Conservation (phyloP, 2,888 invertebrate species). For the Cheilosia variabilis region DNA sequence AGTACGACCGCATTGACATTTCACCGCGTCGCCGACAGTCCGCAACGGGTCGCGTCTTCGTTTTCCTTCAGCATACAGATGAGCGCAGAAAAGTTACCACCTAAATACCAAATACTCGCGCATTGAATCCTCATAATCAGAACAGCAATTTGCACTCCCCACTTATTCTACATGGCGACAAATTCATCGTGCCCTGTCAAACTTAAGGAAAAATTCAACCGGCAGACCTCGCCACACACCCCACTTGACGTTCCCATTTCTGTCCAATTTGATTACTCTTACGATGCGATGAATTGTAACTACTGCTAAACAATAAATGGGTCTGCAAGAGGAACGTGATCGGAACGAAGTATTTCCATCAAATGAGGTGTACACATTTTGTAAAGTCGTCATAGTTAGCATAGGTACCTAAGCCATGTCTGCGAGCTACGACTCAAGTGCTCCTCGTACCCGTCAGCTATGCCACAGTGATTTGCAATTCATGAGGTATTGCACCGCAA, state of each 20-base stretch:
- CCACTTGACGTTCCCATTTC: not conserved
- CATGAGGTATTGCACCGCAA: constrained; percentile 40
- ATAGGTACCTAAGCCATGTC: too few species aligned
- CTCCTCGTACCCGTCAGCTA: not conserved
- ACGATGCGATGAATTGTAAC: constrained; percentile 54
- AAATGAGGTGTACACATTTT: constrained; percentile 17
- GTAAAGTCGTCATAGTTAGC: not conserved
- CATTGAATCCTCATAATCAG: not conserved
- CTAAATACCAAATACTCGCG: too few species aligned
- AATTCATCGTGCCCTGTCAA: not conserved
- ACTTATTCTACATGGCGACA: not conserved
- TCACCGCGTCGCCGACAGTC: too few species aligned
- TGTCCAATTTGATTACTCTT: constrained; percentile 34
- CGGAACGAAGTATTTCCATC: constrained; percentile 36
- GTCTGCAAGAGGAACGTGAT: constrained; percentile 62
- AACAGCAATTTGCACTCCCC: not conserved
- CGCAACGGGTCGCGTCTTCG: too few species aligned
- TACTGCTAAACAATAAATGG: constrained; percentile 54
- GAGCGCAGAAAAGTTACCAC: too few species aligned
- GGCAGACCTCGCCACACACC: not conserved
- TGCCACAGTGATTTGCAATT: constrained; percentile 48
- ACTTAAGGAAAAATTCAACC: not conserved
- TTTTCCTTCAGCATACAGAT: too few species aligned
- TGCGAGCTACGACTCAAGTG: too few species aligned
- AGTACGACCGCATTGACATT: too few species aligned